Conservation (phyloP, 1,140 invertebrate genomes). For the Rhagoletis zephyria region DNA sequence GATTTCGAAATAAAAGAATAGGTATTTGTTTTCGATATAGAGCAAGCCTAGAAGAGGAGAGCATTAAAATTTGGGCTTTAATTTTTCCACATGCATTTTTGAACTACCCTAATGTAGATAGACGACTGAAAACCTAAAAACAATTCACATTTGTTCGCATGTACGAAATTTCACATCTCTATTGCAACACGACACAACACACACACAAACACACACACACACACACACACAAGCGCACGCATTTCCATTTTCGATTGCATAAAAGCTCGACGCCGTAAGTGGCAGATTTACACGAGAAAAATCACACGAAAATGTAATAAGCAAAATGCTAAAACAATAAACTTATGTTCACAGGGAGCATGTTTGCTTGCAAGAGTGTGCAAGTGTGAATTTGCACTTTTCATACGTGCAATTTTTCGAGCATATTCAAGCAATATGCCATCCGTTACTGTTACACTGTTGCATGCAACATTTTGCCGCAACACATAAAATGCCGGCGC, state of each 20-base stretch:
- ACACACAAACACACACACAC: not conserved
- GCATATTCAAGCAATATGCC: no score
- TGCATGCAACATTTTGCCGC: not conserved
- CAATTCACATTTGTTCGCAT: no score
- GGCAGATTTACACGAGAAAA: conserved; percentile 8
- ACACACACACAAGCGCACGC: not conserved
- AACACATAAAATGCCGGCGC: not conserved
- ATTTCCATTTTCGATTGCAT: conserved; percentile 11
- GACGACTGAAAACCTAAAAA: no score
- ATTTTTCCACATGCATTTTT: no score
- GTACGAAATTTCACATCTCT: no score
- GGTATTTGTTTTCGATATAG: no score
- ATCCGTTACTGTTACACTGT: not conserved
- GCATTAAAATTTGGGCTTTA: no score
- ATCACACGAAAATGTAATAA: conserved; percentile 1
- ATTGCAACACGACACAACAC: not conserved
- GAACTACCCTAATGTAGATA: no score
- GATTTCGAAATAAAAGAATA: no score
- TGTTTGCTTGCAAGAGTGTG: not conserved
- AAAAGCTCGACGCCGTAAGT: not conserved
- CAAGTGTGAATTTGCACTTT: not conserved
- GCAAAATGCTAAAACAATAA: not conserved
- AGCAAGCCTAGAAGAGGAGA: no score
- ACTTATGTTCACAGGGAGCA: not conserved
- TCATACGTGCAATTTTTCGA: not conserved